phyloP scores from a whole-genome alignment of 1,140 invertebrate species.

The Acromyrmex charruanus region DNA sequence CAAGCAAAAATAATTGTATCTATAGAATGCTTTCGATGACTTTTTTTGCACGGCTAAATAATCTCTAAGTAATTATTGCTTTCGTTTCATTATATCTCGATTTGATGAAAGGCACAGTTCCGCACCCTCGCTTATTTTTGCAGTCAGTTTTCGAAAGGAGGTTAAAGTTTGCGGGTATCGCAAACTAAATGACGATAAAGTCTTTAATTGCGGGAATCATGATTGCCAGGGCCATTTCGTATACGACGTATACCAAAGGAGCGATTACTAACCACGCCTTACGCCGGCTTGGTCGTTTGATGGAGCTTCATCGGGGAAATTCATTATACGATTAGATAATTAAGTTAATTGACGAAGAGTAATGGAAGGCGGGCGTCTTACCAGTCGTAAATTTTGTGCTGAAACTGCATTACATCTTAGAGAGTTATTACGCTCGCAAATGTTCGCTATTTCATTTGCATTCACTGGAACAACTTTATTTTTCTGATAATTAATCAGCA shows the following conservation, averaged over 20 bases:
- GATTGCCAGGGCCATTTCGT: slow-evolving; percentile 54
- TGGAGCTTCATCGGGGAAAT: slow-evolving; percentile 77
- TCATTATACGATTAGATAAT: slow-evolving; percentile 85
- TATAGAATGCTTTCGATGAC: neutral
- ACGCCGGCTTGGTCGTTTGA: slow-evolving; percentile 73
- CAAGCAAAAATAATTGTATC: neutral
- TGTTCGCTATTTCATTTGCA: slow-evolving; percentile 20
- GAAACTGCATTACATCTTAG: slow-evolving; percentile 43
- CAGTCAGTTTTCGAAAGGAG: slow-evolving; percentile 21
- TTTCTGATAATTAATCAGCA: neutral
- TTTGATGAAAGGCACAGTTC: neutral
- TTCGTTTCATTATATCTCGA: neutral
- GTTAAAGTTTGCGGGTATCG: neutral
- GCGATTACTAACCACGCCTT: slow-evolving; percentile 68
- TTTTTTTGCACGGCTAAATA: neutral
- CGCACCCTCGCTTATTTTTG: neutral
- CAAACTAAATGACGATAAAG: slow-evolving; percentile 58
- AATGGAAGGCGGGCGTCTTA: slow-evolving; percentile 80
- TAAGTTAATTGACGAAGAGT: slow-evolving; percentile 83
- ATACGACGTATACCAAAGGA: slow-evolving; percentile 64
- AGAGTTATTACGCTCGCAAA: slow-evolving; percentile 47
- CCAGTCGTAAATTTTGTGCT: slow-evolving; percentile 72
- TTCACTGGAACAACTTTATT: slow-evolving; percentile 25
- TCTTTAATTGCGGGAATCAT: slow-evolving; percentile 61
- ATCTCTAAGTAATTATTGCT: neutral